These are phyloP conservation scores for Serinus canaria DNA, from an alignment of 2,113 vertebrate species.

Conservation along the genomic window DNA sequence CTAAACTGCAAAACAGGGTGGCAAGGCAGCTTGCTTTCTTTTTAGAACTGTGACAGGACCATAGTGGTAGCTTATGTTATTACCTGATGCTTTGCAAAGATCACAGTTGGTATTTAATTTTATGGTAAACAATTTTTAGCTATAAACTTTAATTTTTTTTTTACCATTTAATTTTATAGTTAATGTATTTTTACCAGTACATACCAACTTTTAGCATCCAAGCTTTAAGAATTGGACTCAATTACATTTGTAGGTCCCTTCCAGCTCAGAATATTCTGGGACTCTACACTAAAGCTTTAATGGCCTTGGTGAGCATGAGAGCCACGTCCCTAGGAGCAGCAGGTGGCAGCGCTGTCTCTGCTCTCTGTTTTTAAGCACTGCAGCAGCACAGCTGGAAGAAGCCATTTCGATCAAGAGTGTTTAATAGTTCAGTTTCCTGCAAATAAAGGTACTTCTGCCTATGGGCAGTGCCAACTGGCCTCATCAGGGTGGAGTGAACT, in stretches of 20 bases:
- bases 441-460: not conserved
- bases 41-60: not conserved
- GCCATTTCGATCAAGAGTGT: not conserved
- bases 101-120: not conserved
- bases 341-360: constrained; percentile 36
- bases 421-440: not conserved
- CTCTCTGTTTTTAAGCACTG: accelerated
- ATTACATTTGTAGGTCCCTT: not conserved
- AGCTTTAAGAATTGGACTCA: not conserved
- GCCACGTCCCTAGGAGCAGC: not conserved
- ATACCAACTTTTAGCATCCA: not conserved
- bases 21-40: not conserved
- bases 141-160: not conserved
- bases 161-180: not conserved
- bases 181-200: not conserved
- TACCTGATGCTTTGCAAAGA: not conserved
- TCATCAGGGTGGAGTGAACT: not conserved
- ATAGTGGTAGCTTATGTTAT: not conserved
- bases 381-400: not conserved
- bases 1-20: not conserved
- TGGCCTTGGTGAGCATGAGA: not conserved
- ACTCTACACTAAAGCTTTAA: not conserved
- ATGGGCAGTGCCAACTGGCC: not conserved
- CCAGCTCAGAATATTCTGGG: not conserved
- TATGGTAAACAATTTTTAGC: not conserved